Base-by-base conservation (phyloP, 2,888 invertebrate genomes). In the Arenicola marina region DNA sequence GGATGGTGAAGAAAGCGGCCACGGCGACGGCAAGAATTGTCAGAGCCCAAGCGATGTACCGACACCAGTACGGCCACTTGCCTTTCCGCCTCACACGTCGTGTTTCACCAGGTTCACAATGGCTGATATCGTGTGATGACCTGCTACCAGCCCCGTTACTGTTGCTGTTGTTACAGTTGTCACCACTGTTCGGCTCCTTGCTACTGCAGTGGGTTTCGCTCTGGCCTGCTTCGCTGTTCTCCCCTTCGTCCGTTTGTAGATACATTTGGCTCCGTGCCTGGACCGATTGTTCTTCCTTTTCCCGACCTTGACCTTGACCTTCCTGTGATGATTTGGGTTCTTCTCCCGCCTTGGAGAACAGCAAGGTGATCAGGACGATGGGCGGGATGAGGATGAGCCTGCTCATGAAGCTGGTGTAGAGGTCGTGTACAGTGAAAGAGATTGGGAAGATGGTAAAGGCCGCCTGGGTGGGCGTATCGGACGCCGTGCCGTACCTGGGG, bases 1-100 rank as follows among this genome's bases (percentile, higher is more conserved):
- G 75, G 73, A 84, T 74, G 21, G 81, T 75, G 73, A 84, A 84
- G 74, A 84, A 82, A 48, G 78, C 75, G 1, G 79, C 78, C 1
- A 73, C 71, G 3, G 68, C 38, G 29, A 83, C 78, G n/a, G 74
- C 70, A 4, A 74, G 24, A 3, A 66, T 21, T 0, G 48, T 44
- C 26, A 67, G 60, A 28, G 33, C 51, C 61, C 65, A 67, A 11
- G 54, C 65, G 1, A 67, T 51, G 48, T 66, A 66, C 18, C 51
- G n/a, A 43, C 44, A 62, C 56, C 44, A 34, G 34, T 48, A 33
- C 18, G 63, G 63, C 7, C 76, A 55, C n/a, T n/a, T n/a, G n/a
- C n/a, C n/a, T n/a, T n/a, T n/a, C 31, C 29, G 15, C 31, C 29
- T 53, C 29, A 11, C 11, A 11, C 31, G 29, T 4, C 26, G 7